Evolutionary conservation across 30 jellyfish, hydroid and myxozoan genomes (phyloP).

Genomic region (Aurelia sp.): DNA sequence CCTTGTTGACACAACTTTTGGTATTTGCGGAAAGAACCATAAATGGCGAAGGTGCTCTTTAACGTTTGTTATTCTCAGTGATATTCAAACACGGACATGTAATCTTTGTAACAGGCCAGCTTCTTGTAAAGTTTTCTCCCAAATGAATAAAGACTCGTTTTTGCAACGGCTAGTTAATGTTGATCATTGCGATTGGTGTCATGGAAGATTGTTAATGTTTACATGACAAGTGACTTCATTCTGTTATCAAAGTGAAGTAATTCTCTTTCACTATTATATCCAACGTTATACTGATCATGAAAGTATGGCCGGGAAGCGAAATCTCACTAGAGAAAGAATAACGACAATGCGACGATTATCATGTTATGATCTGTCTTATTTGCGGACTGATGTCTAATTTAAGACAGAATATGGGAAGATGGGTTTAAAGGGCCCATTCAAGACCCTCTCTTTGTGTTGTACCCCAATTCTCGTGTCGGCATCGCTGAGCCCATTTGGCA

Average conservation of each 20-base stretch:
- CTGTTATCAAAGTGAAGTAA: background rate
- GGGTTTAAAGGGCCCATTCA: no score
- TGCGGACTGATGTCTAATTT: no score
- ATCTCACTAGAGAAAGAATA: no score
- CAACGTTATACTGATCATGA: no score
- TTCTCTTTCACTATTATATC: no score
- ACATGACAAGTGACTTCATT: background rate
- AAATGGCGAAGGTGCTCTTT: slow-evolving; percentile 13
- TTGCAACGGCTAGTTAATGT: background rate
- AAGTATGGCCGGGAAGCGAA: no score
- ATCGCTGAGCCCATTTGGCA: no score
- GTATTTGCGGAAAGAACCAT: slow-evolving; percentile 3
- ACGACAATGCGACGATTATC: no score
- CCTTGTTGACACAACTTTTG: background rate
- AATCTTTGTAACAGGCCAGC: slow-evolving; percentile 9
- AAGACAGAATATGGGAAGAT: no score
- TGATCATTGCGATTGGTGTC: slow-evolving; percentile 3
- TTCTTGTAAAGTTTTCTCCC: background rate
- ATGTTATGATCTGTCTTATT: no score
- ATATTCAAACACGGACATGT: background rate
- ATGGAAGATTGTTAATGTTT: slow-evolving; percentile 6
- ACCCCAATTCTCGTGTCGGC: no score
- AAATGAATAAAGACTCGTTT: background rate
- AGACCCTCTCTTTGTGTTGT: no score
- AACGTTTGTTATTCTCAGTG: background rate